Conservation (phyloP, 2,797 vertebrate genomes). For the Intellagama lesueurii region DNA sequence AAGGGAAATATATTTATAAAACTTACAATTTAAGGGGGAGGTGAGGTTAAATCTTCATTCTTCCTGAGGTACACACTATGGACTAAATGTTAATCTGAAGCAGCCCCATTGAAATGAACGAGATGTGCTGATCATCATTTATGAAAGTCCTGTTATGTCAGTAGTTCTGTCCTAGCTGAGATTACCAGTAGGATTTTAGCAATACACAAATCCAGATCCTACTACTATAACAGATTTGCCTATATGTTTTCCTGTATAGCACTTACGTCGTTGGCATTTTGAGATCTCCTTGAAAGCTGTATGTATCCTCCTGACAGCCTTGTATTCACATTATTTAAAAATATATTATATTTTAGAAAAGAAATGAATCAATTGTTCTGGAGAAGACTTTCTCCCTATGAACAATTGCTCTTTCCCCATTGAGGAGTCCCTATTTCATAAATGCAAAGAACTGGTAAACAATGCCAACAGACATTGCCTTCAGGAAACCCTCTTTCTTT, state of each 20-base stretch:
- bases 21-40: not conserved
- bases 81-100: not conserved
- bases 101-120: too few relatives aligned
- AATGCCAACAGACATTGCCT: slow-evolving; percentile 9
- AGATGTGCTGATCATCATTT: too few relatives aligned
- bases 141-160: too few relatives aligned
- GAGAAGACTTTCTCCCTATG: not conserved
- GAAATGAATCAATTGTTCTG: not conserved
- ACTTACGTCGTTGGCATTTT: not conserved
- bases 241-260: too few relatives aligned
- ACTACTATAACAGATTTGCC: not conserved
- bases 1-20: too few relatives aligned
- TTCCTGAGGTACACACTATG: not conserved
- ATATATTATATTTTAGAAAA: not conserved
- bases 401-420: not conserved
- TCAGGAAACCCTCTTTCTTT: not conserved
- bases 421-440: slow-evolving; percentile 8
- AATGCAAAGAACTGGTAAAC: slow-evolving; percentile 23
- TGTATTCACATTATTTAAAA: not conserved
- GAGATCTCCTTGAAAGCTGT: not conserved
- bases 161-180: too few relatives aligned
- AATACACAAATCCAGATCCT: not conserved
- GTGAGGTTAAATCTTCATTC: not conserved
- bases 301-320: not conserved
- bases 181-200: too few relatives aligned